Evolutionary conservation across 2,888 invertebrate species (phyloP).

Genomic region (Yponomeuta cagnagella): DNA sequence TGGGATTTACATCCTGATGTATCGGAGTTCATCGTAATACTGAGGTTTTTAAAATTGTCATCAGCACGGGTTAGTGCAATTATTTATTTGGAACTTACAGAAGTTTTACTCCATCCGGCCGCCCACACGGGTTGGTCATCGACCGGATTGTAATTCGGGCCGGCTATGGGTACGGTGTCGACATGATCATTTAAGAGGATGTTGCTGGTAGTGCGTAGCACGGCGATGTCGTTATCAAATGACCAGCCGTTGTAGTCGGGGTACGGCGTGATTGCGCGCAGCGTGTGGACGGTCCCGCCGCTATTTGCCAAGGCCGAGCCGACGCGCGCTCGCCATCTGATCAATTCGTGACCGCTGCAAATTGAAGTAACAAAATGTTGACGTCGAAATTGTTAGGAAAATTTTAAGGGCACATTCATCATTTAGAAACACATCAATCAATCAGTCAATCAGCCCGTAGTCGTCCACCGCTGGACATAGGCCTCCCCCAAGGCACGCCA

Average conservation of each 20-base stretch:
- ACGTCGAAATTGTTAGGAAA: too few relatives aligned
- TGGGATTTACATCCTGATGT: too few relatives aligned
- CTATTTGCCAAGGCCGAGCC: constrained; percentile 38
- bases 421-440: too few relatives aligned
- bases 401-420: too few relatives aligned
- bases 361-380: background rate
- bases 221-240: constrained; percentile 41
- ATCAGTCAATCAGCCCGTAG: too few relatives aligned
- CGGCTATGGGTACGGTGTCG: constrained; percentile 27
- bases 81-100: constrained; percentile 24
- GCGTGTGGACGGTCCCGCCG: constrained; percentile 33
- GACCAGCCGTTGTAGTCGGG: constrained; percentile 32
- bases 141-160: constrained; percentile 27
- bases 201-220: constrained; percentile 32
- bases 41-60: too few relatives aligned
- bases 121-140: constrained; percentile 35
- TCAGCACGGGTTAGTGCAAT: too few relatives aligned
- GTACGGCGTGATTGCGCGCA: constrained; percentile 32
- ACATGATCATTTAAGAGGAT: constrained; percentile 28
- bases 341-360: constrained; percentile 20
- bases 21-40: too few relatives aligned
- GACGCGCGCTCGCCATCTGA: constrained; percentile 36
- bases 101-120: constrained; percentile 34
- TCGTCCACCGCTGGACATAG: too few relatives aligned
- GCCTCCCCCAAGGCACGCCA: too few relatives aligned